phyloP scores from a whole-genome alignment of 2,888 invertebrate genomes.

The Byasa hedistus region DNA sequence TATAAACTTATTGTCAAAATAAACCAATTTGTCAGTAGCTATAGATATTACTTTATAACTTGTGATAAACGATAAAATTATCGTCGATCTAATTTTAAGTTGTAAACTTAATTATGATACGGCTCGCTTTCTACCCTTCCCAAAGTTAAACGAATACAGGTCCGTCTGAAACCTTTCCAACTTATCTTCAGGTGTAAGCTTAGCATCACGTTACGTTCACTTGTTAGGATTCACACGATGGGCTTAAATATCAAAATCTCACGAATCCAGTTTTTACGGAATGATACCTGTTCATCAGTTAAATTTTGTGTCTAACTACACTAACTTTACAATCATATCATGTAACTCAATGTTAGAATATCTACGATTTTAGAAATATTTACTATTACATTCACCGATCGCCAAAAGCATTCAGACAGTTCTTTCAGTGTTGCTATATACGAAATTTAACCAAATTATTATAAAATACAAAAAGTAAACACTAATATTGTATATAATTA shows the following conservation, averaged over 20 bases:
- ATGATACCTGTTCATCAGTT: neutral
- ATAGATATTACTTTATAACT: neutral
- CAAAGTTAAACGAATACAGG: no score
- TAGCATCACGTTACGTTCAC: conserved; percentile 21
- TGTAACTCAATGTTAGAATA: no score
- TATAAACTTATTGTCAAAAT: no score
- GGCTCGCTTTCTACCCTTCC: neutral
- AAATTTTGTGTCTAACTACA: neutral
- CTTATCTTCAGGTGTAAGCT: conserved; percentile 21
- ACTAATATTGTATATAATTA: no score
- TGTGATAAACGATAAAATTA: neutral
- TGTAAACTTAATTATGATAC: neutral
- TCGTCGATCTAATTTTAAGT: neutral
- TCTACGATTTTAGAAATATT: conserved; percentile 29
- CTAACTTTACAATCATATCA: no score
- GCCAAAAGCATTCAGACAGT: no score
- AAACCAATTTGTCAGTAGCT: neutral
- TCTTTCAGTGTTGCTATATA: no score
- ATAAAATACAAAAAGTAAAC: no score
- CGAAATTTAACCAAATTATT: no score
- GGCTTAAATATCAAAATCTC: conserved; percentile 20
- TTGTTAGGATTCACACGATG: conserved; percentile 18
- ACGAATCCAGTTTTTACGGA: neutral
- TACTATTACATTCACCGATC: no score
- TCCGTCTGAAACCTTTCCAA: conserved; percentile 24